Base-by-base conservation (phyloP, 1,140 invertebrate genomes). In the Trachymyrmex cornetzi region DNA sequence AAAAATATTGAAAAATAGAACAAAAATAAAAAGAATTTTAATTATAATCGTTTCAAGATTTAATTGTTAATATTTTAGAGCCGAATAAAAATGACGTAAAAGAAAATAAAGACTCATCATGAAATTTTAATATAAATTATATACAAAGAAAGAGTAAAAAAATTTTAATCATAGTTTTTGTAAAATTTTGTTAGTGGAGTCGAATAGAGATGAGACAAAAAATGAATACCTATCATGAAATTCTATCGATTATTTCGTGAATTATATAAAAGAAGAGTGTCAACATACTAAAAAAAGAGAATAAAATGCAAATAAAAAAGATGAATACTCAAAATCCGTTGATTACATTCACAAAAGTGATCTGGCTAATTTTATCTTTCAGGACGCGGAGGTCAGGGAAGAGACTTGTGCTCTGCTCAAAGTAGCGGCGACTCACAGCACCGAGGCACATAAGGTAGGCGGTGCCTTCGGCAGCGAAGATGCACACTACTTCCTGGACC, bases 401-500 rank as follows among this genome's bases (percentile, higher is more conserved):
- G 94, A 96, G 90, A 96, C 96, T 3, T 94, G 95, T 75, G 92
- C 94, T 50, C 91, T 97, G 61, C 93, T 97, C 16, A 93, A 95
- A 88, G 94, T 96, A 72, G 94, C 95, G 5, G 94, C 95, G 30
- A 96, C 95, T 19, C 96, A 96, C 85, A 96, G 96, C 87, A 97
- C 96, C 7, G 96, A 97, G 57, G 96, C 96, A 67, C 96, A 97
- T 91, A 96, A 96, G 92, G 94, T 95, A 22, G 95, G 95, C 30
- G 96, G 95, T 71, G 93, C 92, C 30, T 96, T 93, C 90, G 96
- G 96, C n/a, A 92, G 91, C 69, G 96, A 96, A 69, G 96, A 97
- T 92, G 94, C 94, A 86, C 96, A 97, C 92, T 97, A 96, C 92
- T 96, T 97, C 63, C 91, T 97, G 69, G 96, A 97, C 92, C 94